Base-by-base conservation (phyloP, 2,888 invertebrate genomes). In the Drosophila prolongata region DNA sequence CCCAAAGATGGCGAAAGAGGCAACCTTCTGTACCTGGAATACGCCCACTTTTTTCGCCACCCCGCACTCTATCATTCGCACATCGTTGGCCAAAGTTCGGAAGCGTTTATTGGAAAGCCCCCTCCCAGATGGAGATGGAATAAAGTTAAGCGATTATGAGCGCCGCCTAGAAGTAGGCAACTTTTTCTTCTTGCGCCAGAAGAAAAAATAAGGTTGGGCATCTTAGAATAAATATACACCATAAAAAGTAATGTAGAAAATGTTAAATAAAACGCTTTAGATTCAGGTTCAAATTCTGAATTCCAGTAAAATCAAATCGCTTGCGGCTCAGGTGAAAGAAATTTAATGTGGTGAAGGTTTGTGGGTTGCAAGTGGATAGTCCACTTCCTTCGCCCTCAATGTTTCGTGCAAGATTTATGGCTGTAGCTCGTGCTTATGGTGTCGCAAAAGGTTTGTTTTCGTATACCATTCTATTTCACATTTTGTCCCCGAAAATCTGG, bases 31-130 rank as follows among this genome's bases (percentile, higher is more conserved):
- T 71, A 66, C 66, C 66, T 67, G 66, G 38, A 11, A 16, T 14
- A 42, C 30, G 13, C 38, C 56, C 27, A 9, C 55, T 50, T 54
- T 19, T 35, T 43, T 47, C 52, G 54, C 66, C 53, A 61, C 65
- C 70, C 68, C 59, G 67, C 78, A 77, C 86, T 85, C 82, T 77
- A 87, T 87, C 86, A 88, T 86, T 87, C 72, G 83, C 88, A 83
- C 83, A 78, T 87, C 88, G 83, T 82, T 83, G 83, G 55, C 35
- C 35, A 81, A 82, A 87, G 79, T 82, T 82, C 65, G 72, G 56
- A 70, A 65, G 66, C 74, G 75, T 84, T 79, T 82, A 81, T 82
- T 80, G 87, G 79, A 79, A 85, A 71, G 34, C 55, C 46, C 34
- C 38, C 40, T 10, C 14, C 9, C 34, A 43, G 3, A 24, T 24